Evolutionary conservation across 2,888 invertebrate species (phyloP).

Genomic region (Alsophila aescularia): DNA sequence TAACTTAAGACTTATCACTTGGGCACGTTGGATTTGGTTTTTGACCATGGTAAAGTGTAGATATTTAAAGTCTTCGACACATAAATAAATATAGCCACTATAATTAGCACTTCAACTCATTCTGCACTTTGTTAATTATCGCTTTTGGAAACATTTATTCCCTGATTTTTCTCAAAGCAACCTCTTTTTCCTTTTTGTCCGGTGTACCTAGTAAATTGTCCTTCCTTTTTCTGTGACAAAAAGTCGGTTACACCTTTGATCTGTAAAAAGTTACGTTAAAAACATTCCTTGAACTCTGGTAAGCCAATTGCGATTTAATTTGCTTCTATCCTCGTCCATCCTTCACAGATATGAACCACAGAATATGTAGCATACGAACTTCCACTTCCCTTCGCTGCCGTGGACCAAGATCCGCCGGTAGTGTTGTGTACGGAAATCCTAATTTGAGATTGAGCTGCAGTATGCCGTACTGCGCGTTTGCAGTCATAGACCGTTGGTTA

Average conservation of each 20-base stretch:
- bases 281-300: not conserved
- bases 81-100: too few relatives aligned
- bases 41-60: too few relatives aligned
- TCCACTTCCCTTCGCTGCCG: conserved; percentile 6
- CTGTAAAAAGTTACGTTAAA: not conserved
- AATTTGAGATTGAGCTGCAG: not conserved
- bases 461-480: not conserved
- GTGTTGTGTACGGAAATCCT: conserved; percentile 6
- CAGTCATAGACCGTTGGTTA: too few relatives aligned
- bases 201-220: not conserved
- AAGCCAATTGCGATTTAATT: conserved; percentile 13
- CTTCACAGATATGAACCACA: too few relatives aligned
- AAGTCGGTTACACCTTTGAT: not conserved
- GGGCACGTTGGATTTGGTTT: too few relatives aligned
- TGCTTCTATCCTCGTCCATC: conserved; percentile 14
- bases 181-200: not conserved
- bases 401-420: not conserved
- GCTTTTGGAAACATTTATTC: too few relatives aligned
- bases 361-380: too few relatives aligned
- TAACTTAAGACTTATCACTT: too few relatives aligned
- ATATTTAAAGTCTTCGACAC: too few relatives aligned
- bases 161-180: not conserved
- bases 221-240: not conserved
- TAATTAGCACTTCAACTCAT: too few relatives aligned
- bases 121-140: too few relatives aligned